Percentiles rank a stretch among this genome's conserved stretches.
phyloP scores from a whole-genome alignment of 2,797 vertebrate species.

The Rallus crepitans region DNA sequence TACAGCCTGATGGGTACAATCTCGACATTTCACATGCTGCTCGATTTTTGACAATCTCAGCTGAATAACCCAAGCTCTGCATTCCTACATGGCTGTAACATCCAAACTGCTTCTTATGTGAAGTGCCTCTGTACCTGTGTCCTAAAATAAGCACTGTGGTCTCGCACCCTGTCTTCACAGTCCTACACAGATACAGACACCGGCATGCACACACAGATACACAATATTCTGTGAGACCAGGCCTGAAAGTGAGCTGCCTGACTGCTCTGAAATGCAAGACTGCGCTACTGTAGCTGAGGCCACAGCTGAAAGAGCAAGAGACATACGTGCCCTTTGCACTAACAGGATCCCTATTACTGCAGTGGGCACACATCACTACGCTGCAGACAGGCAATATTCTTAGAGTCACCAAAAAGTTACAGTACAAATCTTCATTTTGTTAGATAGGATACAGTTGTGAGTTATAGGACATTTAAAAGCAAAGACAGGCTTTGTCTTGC shows the following conservation, averaged over 20 bases:
- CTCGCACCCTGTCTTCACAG: background rate
- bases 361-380: background rate
- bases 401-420: background rate
- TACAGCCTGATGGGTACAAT: background rate
- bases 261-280: background rate
- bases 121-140: background rate
- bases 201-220: background rate
- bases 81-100: background rate
- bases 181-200: background rate
- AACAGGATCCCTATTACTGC: background rate
- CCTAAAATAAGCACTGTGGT: background rate
- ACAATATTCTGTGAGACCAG: background rate
- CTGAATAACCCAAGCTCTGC: background rate
- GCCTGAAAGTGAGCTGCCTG: background rate
- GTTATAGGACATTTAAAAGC: background rate
- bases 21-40: background rate
- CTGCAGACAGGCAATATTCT: fast-evolving
- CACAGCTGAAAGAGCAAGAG: background rate
- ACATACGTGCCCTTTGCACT: background rate
- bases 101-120: background rate
- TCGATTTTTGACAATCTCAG: background rate
- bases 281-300: background rate
- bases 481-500: background rate
- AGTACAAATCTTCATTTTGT: background rate
- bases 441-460: background rate